phyloP scores from a whole-genome alignment of 2,888 invertebrate species.

The Nemapogon koenigi region DNA sequence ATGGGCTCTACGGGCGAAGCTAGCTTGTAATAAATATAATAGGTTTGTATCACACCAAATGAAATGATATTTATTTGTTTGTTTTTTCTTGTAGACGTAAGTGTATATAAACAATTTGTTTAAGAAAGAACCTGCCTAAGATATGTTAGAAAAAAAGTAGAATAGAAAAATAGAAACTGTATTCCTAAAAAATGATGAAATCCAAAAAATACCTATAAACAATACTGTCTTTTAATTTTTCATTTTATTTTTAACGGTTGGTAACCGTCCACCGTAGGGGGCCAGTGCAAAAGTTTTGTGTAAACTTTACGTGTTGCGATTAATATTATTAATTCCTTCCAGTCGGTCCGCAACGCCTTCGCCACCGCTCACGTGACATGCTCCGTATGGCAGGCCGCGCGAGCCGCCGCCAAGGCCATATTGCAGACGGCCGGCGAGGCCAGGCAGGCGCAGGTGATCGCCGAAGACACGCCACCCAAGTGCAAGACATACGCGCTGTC shows the following conservation, averaged over 20 bases:
- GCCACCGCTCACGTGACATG: constrained; percentile 50
- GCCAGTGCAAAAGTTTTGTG: neutral
- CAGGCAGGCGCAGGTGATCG: constrained; percentile 23
- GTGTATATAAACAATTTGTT: no score
- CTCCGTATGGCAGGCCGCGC: constrained; percentile 52
- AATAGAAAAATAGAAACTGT: no score
- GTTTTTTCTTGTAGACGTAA: no score
- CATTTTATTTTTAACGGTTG: neutral
- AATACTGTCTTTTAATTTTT: neutral
- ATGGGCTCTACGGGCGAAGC: no score
- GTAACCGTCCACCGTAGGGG: neutral
- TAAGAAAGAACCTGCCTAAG: no score
- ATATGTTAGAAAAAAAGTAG: no score
- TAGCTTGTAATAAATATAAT: no score
- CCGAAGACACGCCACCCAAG: constrained; percentile 23
- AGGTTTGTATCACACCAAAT: no score
- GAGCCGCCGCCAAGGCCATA: constrained; percentile 27
- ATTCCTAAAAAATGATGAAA: no score
- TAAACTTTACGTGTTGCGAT: no score
- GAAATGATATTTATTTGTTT: no score
- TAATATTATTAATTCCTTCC: constrained; percentile 12
- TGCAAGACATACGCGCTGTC: constrained; percentile 52
- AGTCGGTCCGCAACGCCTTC: constrained; percentile 44
- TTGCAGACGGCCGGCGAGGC: constrained; percentile 10
- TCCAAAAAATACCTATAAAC: neutral